Base-by-base conservation (phyloP, 2,888 invertebrate genomes). In the Peribatodes rhomboidaria region DNA sequence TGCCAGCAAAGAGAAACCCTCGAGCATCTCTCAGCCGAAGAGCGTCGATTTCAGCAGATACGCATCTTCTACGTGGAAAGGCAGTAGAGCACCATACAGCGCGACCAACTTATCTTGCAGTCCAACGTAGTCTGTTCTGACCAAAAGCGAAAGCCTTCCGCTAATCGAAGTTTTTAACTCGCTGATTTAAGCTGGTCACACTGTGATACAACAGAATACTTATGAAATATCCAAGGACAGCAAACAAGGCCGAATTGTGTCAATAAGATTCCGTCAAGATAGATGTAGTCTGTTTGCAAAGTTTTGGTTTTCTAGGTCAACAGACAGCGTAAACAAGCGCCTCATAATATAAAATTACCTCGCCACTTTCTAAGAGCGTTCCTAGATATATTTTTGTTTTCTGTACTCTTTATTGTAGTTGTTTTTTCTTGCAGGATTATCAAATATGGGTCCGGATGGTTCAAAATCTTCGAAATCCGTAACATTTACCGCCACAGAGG, bases 391-490 rank as follows among this genome's bases (percentile, higher is more conserved):
- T 8, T 44, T 22, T 16, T 33, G 16, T 49, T 31, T 14, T 35
- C 9, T 9, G 33, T 7, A 39, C 10, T 31, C 44, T 1, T 46
- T 16, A 10, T 18, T 18, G 14, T 35, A 41, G 11, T 55, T 47
- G 18, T 54, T 39, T 39, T 44, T 50, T 50, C n/a, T 16, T 67
- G 39, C 46, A 80, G 76, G 77, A 14, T 67, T 67, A 8, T 68
- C 72, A 33, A 63, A 44, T n/a, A 18, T 70, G 50, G 55, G 58
- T 3, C 73, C 77, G 3, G 82, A 81, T 10, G 77, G 87, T 44
- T 78, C 86, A 1, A 90, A 90, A 69, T 88, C 89, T 1, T 87
- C 89, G 0, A 92, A 92, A 66, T 92, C 92, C 0, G 92, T 92
- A 9, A 86, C 90, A 0, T 92, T 91, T 66, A 87, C 80, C 0